A percentile compares a stretch with the other conserved stretches of the same genome.
These are phyloP conservation scores for Heliothis subflexa DNA, from an alignment of 1,140 invertebrate species.

Conservation along the genomic window DNA sequence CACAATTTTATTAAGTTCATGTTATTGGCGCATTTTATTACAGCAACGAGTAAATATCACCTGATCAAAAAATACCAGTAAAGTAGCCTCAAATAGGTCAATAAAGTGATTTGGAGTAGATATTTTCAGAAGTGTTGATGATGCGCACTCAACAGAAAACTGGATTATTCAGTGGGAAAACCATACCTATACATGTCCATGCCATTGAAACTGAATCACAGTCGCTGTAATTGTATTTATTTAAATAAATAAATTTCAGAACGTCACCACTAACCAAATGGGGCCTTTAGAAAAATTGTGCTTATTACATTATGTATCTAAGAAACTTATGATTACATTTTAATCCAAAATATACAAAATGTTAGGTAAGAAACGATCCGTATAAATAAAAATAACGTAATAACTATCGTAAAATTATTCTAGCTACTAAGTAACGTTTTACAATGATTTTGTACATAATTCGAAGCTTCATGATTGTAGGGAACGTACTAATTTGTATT, in stretches of 20 bases:
- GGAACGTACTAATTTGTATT: constrained; percentile 55
- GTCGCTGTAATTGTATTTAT: no score
- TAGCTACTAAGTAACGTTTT: constrained; percentile 77
- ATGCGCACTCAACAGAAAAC: background rate
- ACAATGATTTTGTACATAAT: constrained; percentile 81
- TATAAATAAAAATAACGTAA: constrained; percentile 57
- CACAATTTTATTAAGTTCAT: background rate
- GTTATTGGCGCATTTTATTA: background rate
- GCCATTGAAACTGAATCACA: no score
- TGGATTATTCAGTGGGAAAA: background rate
- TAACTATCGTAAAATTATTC: constrained; percentile 75
- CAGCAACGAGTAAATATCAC: background rate
- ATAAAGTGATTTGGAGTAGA: background rate
- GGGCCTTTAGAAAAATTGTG: constrained; percentile 37
- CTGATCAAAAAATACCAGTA: background rate
- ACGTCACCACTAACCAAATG: constrained; percentile 14
- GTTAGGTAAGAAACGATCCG: constrained; percentile 38
- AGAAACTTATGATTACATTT: constrained; percentile 17
- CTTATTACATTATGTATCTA: constrained; percentile 35
- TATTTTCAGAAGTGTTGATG: constrained; percentile 34
- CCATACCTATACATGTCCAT: background rate
- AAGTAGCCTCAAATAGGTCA: background rate
- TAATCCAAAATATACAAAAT: constrained; percentile 55
- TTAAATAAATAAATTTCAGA: background rate
- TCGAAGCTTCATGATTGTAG: constrained; percentile 74